A percentile compares a stretch with the other conserved stretches of the same genome.
Conservation (phyloP, 2,113 vertebrate genomes). For the Rhea pennata region DNA sequence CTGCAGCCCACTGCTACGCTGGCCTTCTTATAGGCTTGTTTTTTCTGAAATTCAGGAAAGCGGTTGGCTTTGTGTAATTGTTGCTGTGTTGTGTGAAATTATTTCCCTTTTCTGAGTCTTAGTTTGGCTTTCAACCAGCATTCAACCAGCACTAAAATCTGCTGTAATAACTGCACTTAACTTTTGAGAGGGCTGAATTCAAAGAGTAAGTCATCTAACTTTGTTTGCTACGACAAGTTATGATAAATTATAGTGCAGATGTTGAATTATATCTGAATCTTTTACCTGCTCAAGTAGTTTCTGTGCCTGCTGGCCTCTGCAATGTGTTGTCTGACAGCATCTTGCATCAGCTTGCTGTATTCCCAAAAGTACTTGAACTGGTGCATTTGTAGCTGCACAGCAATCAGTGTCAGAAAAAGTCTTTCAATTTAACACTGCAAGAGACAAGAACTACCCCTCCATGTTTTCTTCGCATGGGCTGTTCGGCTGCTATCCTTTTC, state of each 20-base stretch:
- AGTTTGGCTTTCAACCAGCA: neutral
- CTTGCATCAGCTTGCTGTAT: neutral
- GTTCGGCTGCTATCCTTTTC: neutral
- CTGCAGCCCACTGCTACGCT: neutral
- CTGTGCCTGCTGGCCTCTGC: constrained; percentile 3
- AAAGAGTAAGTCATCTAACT: neutral
- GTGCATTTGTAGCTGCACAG: neutral
- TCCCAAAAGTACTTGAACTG: constrained; percentile 1
- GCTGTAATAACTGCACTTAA: neutral
- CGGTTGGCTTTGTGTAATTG: neutral
- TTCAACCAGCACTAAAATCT: neutral
- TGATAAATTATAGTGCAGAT: neutral
- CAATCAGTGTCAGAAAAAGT: neutral
- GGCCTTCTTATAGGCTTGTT: neutral
- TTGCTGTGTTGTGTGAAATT: neutral
- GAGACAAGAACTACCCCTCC: neutral
- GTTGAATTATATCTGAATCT: neutral
- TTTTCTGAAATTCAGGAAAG: neutral
- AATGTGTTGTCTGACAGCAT: neutral
- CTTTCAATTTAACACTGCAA: neutral
- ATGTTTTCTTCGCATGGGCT: neutral
- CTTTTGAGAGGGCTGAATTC: neutral
- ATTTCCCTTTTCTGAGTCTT: neutral
- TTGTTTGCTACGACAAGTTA: neutral
- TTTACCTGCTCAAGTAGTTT: neutral